Evolutionary conservation across 2,888 invertebrate species (phyloP).

Genomic region (Caenorhabditis zanzibari): DNA sequence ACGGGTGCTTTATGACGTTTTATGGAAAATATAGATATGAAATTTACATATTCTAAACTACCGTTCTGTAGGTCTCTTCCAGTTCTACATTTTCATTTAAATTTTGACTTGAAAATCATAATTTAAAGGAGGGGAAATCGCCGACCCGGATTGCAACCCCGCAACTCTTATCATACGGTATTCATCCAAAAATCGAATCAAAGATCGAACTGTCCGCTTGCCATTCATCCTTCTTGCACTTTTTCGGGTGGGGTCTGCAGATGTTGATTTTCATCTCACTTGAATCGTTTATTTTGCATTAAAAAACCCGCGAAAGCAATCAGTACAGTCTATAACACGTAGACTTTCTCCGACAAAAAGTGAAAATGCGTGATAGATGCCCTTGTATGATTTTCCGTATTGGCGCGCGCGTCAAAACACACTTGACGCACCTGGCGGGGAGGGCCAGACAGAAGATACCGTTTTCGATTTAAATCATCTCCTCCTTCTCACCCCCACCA

Average conservation of each 20-base stretch:
- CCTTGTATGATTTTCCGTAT: constrained; percentile 59
- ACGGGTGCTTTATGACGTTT: no score
- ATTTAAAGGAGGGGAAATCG: no score
- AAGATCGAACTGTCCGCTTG: constrained; percentile 42
- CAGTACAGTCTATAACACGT: constrained; percentile 11
- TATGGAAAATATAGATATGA: no score
- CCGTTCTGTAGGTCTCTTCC: no score
- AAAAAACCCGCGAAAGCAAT: constrained; percentile 36
- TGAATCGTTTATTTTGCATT: constrained; percentile 30
- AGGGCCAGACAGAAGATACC: constrained; percentile 50
- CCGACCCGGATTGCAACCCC: no score
- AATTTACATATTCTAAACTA: no score
- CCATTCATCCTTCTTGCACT: background rate
- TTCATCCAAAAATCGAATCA: background rate
- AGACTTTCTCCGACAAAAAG: constrained; percentile 63
- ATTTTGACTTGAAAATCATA: no score
- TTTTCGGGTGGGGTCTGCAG: background rate
- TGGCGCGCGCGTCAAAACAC: constrained; percentile 61
- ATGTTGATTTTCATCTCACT: constrained; percentile 6
- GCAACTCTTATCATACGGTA: constrained; percentile 17
- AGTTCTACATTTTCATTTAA: no score
- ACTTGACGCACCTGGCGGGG: constrained; percentile 16
- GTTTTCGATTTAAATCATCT: constrained; percentile 54
- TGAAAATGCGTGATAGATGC: constrained; percentile 63
- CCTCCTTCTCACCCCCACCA: constrained; percentile 13